Conservation (phyloP, 2,888 invertebrate species). For the Tetragonisca angustula region DNA sequence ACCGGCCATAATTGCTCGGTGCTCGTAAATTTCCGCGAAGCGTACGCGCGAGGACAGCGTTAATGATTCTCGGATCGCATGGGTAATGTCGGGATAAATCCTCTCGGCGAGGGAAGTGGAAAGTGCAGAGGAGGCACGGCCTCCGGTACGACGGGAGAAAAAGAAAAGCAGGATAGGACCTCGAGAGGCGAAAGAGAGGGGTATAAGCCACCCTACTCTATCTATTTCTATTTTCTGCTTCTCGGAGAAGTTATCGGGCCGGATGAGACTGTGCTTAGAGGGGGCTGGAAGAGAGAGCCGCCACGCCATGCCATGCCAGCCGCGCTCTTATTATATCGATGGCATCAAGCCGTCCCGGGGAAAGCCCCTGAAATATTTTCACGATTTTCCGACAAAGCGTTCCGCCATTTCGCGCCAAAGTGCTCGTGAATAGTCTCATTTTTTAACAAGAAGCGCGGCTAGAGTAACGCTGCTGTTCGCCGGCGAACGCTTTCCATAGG, state of each 20-base stretch:
- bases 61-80: constrained; percentile 42
- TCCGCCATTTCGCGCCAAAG: constrained; percentile 76
- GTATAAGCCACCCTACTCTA: constrained; percentile 62
- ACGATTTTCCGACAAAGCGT: constrained; percentile 80
- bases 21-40: constrained; percentile 40
- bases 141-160: neutral
- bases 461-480: constrained; percentile 22
- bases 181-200: neutral
- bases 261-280: constrained; percentile 41
- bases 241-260: constrained; percentile 65
- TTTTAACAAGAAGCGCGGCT: constrained; percentile 68
- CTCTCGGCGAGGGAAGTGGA: neutral
- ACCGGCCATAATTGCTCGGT: constrained; percentile 29
- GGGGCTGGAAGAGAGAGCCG: constrained; percentile 21
- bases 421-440: constrained; percentile 80
- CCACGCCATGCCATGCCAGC: constrained; percentile 1
- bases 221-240: constrained; percentile 76
- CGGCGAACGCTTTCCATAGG: constrained; percentile 15
- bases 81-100: constrained; percentile 1
- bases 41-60: constrained; percentile 28
- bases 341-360: constrained; percentile 58
- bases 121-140: neutral
- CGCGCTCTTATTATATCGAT: constrained; percentile 74
- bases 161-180: constrained; percentile 17
- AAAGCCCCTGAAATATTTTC: constrained; percentile 79